These are phyloP conservation scores for Podiceps cristatus DNA, from an alignment of 2,113 vertebrate genomes.

Conservation along the genomic window DNA sequence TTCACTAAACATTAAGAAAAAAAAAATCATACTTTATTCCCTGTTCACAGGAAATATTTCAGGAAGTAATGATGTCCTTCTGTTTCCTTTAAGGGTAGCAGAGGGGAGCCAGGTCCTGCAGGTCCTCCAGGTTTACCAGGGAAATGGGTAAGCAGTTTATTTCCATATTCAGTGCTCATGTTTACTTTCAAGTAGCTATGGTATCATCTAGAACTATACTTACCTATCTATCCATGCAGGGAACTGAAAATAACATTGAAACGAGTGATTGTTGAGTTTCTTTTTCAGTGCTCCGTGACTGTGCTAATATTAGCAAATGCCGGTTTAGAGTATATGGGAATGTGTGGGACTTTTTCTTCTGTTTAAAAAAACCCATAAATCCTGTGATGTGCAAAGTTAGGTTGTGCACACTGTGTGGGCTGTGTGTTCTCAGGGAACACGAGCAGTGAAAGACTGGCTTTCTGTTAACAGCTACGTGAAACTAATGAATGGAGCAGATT, in stretches of 20 bases:
- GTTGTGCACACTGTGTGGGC: background rate
- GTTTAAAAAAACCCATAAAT: background rate
- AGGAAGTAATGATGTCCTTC: conserved; percentile 5
- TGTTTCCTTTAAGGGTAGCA: conserved; percentile 81
- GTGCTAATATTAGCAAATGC: conserved; percentile 24
- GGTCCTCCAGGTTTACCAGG: conserved; percentile 89
- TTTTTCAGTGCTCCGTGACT: background rate
- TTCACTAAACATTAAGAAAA: background rate
- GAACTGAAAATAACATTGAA: background rate
- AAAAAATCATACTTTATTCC: background rate
- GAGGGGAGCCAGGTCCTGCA: conserved; percentile 83
- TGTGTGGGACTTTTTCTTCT: background rate
- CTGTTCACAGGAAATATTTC: background rate
- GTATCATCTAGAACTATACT: background rate
- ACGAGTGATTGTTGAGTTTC: background rate
- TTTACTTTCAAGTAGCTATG: background rate
- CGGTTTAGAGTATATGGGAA: background rate
- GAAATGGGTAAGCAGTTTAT: conserved; percentile 83
- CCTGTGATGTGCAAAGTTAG: background rate
- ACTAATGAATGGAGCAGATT: background rate
- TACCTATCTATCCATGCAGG: background rate
- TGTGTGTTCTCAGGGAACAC: background rate
- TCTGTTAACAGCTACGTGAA: conserved; percentile 22
- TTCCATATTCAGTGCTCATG: background rate
- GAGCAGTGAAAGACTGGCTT: conserved; percentile 1